Percentiles rank a stretch among this genome's conserved stretches.
These are phyloP conservation scores for Mirounga angustirostris DNA, from an alignment of 2,113 vertebrate genomes.

Conservation along the genomic window DNA sequence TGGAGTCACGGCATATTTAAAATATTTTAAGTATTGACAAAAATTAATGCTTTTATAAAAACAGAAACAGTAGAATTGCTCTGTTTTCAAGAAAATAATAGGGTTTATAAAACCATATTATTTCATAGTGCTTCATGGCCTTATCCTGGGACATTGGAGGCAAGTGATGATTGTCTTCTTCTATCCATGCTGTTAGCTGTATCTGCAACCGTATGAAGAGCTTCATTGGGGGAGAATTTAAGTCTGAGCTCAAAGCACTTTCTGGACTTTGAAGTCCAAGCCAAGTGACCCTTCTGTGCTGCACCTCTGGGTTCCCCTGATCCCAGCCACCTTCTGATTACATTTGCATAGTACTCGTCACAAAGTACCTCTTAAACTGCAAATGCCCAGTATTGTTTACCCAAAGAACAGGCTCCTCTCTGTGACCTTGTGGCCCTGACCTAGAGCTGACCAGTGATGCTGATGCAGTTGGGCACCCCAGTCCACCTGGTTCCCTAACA, in stretches of 20 bases:
- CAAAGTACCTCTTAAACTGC: not conserved
- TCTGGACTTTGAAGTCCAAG: not conserved
- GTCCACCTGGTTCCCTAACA: constrained; percentile 13
- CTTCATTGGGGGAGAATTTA: not conserved
- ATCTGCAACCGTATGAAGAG: accelerated
- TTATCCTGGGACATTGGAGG: not conserved
- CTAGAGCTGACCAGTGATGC: not conserved
- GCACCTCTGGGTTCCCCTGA: not conserved
- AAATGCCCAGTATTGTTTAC: not conserved
- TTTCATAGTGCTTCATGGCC: not conserved
- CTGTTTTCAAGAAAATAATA: not conserved
- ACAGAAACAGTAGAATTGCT: not conserved
- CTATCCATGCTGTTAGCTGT: not conserved
- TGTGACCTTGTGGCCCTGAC: constrained; percentile 35
- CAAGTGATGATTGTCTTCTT: accelerated
- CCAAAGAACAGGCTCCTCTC: not conserved
- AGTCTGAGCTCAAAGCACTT: not conserved
- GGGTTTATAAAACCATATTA: not conserved
- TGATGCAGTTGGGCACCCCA: not conserved
- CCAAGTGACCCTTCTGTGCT: not conserved
- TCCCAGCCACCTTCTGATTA: not conserved
- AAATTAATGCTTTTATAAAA: not conserved
- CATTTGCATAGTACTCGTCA: not conserved
- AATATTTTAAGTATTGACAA: not conserved
- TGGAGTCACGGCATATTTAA: not conserved